These are phyloP conservation scores for Melanargia galathea DNA, from an alignment of 2,888 invertebrate genomes.

Conservation along the genomic window DNA sequence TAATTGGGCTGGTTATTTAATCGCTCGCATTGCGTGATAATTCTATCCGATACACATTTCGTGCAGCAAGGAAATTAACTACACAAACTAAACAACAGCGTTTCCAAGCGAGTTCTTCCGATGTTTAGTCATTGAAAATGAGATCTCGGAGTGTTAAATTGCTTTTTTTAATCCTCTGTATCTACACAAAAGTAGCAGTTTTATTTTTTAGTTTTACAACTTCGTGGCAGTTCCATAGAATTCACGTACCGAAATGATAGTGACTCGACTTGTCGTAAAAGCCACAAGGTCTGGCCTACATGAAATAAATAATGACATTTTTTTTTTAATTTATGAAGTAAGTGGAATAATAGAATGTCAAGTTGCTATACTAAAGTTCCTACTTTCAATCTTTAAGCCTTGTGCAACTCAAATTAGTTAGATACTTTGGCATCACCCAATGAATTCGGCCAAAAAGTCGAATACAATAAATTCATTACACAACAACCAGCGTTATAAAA, in stretches of 20 bases:
- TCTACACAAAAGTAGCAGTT: no score
- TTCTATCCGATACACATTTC: conserved; percentile 28
- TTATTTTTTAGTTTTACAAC: no score
- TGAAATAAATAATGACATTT: no score
- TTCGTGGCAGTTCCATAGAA: no score
- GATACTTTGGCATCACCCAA: background rate
- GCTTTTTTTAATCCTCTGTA: no score
- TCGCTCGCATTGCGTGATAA: conserved; percentile 37
- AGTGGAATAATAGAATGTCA: no score
- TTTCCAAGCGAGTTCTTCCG: conserved; percentile 26
- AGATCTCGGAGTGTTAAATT: background rate
- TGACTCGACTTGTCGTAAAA: no score
- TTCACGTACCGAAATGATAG: no score
- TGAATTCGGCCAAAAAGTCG: background rate
- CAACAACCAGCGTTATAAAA: background rate
- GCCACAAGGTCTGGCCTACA: no score
- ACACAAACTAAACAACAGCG: conserved; percentile 14
- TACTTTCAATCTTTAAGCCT: no score
- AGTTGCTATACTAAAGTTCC: no score
- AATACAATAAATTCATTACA: conserved; percentile 6
- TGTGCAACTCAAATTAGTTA: background rate
- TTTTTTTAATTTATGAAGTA: no score
- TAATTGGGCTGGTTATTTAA: conserved; percentile 42
- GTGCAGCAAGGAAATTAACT: conserved; percentile 29
- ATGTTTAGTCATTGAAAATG: conserved; percentile 8